Percentiles rank a stretch among this genome's conserved stretches.
Conservation (phyloP, 2,797 vertebrate species). For the Fistularia commersonii region DNA sequence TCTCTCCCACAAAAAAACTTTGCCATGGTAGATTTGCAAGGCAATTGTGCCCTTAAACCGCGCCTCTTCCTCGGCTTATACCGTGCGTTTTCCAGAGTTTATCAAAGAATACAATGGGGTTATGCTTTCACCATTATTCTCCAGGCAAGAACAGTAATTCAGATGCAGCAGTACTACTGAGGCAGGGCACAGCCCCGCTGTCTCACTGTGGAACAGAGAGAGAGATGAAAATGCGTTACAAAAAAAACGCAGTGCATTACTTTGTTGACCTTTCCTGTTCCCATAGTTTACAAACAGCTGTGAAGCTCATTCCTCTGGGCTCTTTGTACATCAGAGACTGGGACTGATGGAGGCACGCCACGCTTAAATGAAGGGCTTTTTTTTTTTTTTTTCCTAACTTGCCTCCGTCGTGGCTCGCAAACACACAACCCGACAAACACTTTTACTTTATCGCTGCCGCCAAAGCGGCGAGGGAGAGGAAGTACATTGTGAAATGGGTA, state of each 20-base stretch:
- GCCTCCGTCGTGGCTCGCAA: conserved; percentile 61
- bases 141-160: conserved; percentile 80
- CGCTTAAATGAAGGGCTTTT: conserved; percentile 73
- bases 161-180: conserved; percentile 73
- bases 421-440: conserved; percentile 66
- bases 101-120: conserved; percentile 80
- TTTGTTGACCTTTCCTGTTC: conserved; percentile 79
- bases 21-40: conserved; percentile 79
- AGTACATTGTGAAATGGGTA: conserved; percentile 52
- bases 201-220: conserved; percentile 70
- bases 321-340: conserved; percentile 77
- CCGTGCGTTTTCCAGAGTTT: conserved; percentile 78
- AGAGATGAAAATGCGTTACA: conserved; percentile 69
- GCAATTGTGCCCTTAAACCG: conserved; percentile 78
- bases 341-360: conserved; percentile 71
- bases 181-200: conserved; percentile 66
- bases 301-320: conserved; percentile 77
- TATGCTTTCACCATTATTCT: conserved; percentile 80
- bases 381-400: too few species aligned
- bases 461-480: conserved; percentile 51
- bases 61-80: conserved; percentile 71
- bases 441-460: conserved; percentile 58
- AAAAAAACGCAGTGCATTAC: conserved; percentile 71
- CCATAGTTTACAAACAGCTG: conserved; percentile 79
- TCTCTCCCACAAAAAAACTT: conserved; percentile 61